Percentiles rank a stretch among this genome's conserved stretches.
Evolutionary conservation across 35 echinoderm and acorn worm genomes (phyloP).

Genomic region (Apostichopus californicus): DNA sequence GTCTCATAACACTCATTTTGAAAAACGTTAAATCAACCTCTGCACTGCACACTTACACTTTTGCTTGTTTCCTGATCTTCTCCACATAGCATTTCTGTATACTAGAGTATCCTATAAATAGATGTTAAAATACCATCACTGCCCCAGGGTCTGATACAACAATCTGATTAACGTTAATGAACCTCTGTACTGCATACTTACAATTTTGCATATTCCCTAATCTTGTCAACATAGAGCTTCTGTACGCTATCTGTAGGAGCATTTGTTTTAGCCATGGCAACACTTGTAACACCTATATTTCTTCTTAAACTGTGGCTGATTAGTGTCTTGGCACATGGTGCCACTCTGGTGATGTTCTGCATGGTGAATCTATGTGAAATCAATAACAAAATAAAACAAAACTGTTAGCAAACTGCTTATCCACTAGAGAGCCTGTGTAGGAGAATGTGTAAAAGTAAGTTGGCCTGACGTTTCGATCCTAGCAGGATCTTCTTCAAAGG

Average conservation of each 20-base stretch:
- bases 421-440: too few relatives aligned
- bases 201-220: constrained; percentile 95
- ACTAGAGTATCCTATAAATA: not conserved
- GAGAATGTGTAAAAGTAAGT: too few relatives aligned
- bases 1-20: too few relatives aligned
- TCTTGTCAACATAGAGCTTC: constrained; percentile 91
- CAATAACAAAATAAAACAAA: not conserved
- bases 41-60: constrained; percentile 69
- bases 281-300: constrained; percentile 65
- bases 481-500: too few relatives aligned
- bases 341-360: constrained; percentile 66
- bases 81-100: constrained; percentile 91
- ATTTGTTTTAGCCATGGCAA: constrained; percentile 68
- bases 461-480: too few relatives aligned
- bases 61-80: constrained; percentile 91
- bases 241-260: constrained; percentile 71
- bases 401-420: too few relatives aligned
- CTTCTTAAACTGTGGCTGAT: constrained; percentile 65
- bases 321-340: constrained; percentile 50
- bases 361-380: constrained; percentile 32
- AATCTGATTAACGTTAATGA: not conserved
- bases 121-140: not conserved
- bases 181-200: constrained; percentile 43
- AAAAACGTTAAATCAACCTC: not conserved
- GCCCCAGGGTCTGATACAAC: not conserved